Evolutionary conservation across 2,888 invertebrate species (phyloP), one percentile per base, ranked within the genome.

Genomic region (Euphydryas editha): DNA sequence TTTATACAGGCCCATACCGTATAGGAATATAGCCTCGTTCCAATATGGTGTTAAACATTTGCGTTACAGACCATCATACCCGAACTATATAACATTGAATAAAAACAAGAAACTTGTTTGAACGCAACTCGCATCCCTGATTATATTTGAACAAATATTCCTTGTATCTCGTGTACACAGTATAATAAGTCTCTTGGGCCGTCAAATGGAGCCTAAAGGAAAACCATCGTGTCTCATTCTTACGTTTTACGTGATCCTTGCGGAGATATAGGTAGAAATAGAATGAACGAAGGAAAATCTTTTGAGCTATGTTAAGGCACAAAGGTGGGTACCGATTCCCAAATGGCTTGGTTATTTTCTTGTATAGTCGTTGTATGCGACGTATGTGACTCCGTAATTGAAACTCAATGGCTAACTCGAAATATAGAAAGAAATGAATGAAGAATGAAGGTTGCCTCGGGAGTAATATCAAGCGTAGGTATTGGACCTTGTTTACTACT

Each of bases 141-240:
- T 92, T 92, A 92, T 92, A 90, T 92, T 92, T 92, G 92, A 80
- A 85, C 89, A 90, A 85, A 90, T 91, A 91, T 91, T 88, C 82
- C 81, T 81, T 79, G 81, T 82, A 81, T 84, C 82, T 84, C 84
- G 82, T 87, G 88, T 91, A 90, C 88, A 91, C 85, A 89, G 85
- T 81, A 84, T 92, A 91, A 92, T 90, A 92, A 86, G 92, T 89
- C 92, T 90, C 90, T 84, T 71, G 91, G 89, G 91, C 83, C 83
- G 81, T 76, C 84, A 86, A 89, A 90, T 90, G 88, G 87, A 85
- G 85, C 82, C 83, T 84, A 89, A 89, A 88, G 87, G 81, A 89
- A 91, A 90, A 77, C 87, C 86, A 90, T 91, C 81, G 81, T 78
- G 80, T 82, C 81, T 81, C 81, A 75, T 85, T 84, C 84, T 81